Evolutionary conservation across 2,888 invertebrate genomes (phyloP), one percentile per base, ranked within the genome.

Genomic region (Watsonalla cultraria): DNA sequence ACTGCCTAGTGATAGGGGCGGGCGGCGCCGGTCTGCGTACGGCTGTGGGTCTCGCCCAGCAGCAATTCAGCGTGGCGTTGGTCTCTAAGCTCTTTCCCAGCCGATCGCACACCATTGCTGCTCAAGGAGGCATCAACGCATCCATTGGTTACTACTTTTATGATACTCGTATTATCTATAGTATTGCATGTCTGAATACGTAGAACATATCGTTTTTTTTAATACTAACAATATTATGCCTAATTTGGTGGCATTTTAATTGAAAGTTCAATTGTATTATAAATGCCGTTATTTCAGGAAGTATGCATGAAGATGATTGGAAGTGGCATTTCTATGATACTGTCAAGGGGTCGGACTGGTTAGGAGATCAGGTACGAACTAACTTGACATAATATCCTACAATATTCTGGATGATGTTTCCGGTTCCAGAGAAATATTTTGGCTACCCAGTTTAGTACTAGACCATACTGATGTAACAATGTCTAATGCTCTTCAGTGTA

Each of bases 101-200:
- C 2, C 92, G 99, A 57, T 99, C 99, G 0, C 99, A 99, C 81
- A 99, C 99, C 1, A 98, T 99, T 7, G 99, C 99, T 14, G 99
- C 99, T 0, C 99, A 99, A 81, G 99, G 99, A 52, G 99, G 99
- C 51, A 97, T 99, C 76, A 99, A 99, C 89, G 99, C 99, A 8
- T 96, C 99, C 0, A 92, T 99, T 48, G 97, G 98, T 75, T 64
- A 66, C 53, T 51, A n/a, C n/a, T n/a, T n/a, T n/a, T n/a, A 13
- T 8, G 13, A 15, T 14, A 49, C 24, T 24, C 11, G 7, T 24
- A 8, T 13, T 48, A 33, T 54, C 24, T 24, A 24, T 24, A 24
- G 24, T 24, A 24, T 24, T 24, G 24, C 24, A 24, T 24, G 24
- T 24, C 24, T 4, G 24, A 24, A 24, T 4, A 24, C 24, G 4